Percentiles rank a stretch among this genome's conserved stretches.
Conservation (phyloP, 2,113 vertebrate species). For the Noturus placidus region DNA sequence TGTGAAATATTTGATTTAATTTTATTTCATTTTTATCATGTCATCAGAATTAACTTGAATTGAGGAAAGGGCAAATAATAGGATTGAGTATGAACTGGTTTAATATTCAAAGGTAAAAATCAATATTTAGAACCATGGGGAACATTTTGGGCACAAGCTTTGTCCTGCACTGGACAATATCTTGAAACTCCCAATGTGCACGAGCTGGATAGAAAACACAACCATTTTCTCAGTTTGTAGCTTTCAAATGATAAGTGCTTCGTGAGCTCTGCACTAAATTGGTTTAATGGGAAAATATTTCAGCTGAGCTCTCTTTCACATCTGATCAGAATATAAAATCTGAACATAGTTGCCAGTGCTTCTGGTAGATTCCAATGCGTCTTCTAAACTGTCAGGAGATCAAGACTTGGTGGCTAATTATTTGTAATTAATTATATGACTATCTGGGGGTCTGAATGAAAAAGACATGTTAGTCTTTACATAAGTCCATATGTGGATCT, state of each 20-base stretch:
- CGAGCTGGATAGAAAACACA: background rate
- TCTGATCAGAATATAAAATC: slow-evolving; percentile 78
- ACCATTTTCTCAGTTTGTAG: slow-evolving; percentile 54
- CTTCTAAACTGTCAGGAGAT: slow-evolving; percentile 89
- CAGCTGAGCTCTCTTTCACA: slow-evolving; percentile 89
- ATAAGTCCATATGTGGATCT: background rate
- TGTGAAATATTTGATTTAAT: background rate
- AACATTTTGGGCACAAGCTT: background rate
- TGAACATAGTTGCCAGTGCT: slow-evolving; percentile 68
- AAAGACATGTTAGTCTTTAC: background rate
- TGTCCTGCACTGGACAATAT: background rate
- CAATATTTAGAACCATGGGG: too few relatives aligned
- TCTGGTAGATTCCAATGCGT: slow-evolving; percentile 90
- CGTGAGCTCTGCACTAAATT: slow-evolving; percentile 88
- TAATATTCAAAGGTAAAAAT: background rate
- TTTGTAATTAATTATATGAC: slow-evolving; percentile 14
- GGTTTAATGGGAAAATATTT: slow-evolving; percentile 88
- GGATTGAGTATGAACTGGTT: background rate
- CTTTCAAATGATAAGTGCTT: slow-evolving; percentile 81
- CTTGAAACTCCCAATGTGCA: background rate
- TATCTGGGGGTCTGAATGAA: background rate
- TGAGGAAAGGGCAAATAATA: background rate
- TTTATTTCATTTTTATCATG: background rate
- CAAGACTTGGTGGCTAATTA: slow-evolving; percentile 69
- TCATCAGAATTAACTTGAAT: background rate